Evolutionary conservation across 2,888 invertebrate species (phyloP).

Genomic region (Heliconius ismenius): DNA sequence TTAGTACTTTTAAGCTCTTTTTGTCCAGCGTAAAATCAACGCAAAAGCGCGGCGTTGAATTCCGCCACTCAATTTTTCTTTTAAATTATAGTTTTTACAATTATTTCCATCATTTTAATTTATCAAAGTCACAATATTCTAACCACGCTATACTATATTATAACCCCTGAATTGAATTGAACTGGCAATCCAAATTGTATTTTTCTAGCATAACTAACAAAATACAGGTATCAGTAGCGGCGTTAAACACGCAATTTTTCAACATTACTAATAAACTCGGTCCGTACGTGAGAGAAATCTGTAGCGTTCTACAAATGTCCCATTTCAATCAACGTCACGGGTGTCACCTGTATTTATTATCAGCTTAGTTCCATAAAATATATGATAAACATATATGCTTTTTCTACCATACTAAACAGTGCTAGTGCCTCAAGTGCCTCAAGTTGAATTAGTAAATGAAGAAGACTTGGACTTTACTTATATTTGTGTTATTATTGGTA

Average conservation of each 20-base stretch:
- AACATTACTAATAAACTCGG: conserved; percentile 61
- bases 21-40: too few species aligned
- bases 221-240: neutral
- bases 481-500: too few species aligned
- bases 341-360: conserved; percentile 60
- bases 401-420: too few species aligned
- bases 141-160: too few species aligned
- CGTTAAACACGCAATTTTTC: conserved; percentile 54
- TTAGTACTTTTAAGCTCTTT: too few species aligned
- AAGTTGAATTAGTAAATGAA: too few species aligned
- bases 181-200: neutral
- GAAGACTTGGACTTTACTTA: too few species aligned
- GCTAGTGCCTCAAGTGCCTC: too few species aligned
- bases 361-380: conserved; percentile 48
- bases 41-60: too few species aligned
- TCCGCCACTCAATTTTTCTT: too few species aligned
- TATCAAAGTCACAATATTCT: neutral
- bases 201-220: neutral
- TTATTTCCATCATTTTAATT: neutral
- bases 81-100: neutral
- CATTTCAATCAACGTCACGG: conserved; percentile 65
- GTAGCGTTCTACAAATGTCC: conserved; percentile 59
- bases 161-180: neutral
- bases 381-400: neutral
- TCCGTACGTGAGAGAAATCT: conserved; percentile 58